A percentile compares a stretch with the other conserved stretches of the same genome.
Conservation (phyloP, 2,797 vertebrate species). For the Crenichthys baileyi region DNA sequence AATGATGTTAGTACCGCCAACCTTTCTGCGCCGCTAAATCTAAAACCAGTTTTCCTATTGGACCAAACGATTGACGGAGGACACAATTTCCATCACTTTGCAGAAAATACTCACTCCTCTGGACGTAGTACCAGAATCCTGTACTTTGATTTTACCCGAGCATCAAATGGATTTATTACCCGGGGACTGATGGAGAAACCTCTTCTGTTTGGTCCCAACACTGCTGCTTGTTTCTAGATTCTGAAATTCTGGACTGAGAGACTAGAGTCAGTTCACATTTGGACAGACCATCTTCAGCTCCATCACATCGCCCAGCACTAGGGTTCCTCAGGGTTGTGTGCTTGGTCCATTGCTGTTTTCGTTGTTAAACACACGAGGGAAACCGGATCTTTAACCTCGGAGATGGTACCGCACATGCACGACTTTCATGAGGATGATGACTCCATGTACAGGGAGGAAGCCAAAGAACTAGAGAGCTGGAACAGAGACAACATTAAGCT, state of each 20-base stretch:
- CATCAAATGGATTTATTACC: neutral
- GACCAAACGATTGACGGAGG: no score
- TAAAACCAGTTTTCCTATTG: no score
- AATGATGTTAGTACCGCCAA: neutral
- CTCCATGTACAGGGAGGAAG: neutral
- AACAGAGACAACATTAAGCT: no score
- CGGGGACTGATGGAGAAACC: neutral
- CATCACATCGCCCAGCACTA: neutral
- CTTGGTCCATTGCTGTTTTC: neutral
- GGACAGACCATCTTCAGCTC: neutral
- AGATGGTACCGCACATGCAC: neutral
- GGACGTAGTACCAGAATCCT: no score
- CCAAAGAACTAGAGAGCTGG: no score
- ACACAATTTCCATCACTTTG: no score
- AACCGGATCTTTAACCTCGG: neutral
- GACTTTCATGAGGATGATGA: neutral
- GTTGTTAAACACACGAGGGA: neutral
- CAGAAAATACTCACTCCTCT: no score
- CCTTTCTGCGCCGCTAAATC: no score
- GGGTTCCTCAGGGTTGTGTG: neutral
- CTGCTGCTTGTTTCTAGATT: neutral
- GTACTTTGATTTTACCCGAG: no score
- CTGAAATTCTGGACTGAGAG: neutral
- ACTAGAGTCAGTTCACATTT: neutral
- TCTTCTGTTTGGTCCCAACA: neutral